Evolutionary conservation across 2,797 vertebrate species (phyloP), one percentile per base, ranked within the genome.

Genomic region (Manis pentadactyla): DNA sequence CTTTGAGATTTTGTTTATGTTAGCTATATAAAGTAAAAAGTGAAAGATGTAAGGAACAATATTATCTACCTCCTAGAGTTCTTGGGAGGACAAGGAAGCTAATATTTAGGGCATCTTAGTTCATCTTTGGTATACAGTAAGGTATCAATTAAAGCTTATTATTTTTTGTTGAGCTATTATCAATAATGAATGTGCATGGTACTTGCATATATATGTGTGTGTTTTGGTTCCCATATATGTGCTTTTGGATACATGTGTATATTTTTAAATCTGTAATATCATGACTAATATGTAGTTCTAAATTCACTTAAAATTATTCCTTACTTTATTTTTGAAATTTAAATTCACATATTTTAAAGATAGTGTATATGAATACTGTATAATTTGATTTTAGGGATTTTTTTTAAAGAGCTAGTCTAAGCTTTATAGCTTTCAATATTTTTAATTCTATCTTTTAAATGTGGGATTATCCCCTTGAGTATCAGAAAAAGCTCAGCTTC

Each of bases 401-500:
- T 86, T 46, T 93, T 97, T 68, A 51, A 95, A 88, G 51, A 95
- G 17, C 15, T 93, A 74, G 90, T 84, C 83, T 92, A 94, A 79
- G 88, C 74, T 82, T 81, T 87, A 66, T 85, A 83, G 73, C 37
- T 94, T 95, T 97, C 31, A 87, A 31, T 79, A 86, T 87, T 97
- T 95, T 92, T 55, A 96, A 90, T 51, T 90, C 53, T 94, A 8
- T 82, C 42, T 96, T 97, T 87, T 94, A 92, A 96, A 93, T 89
- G 69, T 84, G 59, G 49, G 77, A 78, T 90, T 88, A 93, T 95
- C 21, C 86, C 57, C 85, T 90, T 93, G 95, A 96, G 96, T 86
- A 88, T 75, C 81, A 95, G 93, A 94, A 96, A 89, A 74, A 95
- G 23, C 91, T 93, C 87, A 77, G 90, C 95, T 98, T 97, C 93